Conservation (phyloP, 2,888 invertebrate species). For the Papilio protenor region DNA sequence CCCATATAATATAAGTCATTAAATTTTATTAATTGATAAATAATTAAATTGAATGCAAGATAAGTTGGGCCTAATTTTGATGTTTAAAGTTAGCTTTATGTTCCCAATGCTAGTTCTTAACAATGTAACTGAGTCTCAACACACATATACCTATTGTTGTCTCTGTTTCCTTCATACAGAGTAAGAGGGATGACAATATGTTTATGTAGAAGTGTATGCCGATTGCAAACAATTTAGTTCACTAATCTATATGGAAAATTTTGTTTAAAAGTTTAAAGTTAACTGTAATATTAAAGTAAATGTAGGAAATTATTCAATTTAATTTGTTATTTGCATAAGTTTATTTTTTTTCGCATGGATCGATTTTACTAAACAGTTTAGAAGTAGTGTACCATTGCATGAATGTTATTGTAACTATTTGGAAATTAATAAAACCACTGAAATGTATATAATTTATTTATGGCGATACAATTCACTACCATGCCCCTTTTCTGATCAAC, state of each 20-base stretch:
- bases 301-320: conserved; percentile 44
- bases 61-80: neutral
- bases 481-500: no score
- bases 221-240: no score
- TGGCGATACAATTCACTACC: conserved; percentile 12
- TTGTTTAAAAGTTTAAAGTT: neutral
- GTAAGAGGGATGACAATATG: no score
- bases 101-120: neutral
- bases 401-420: conserved; percentile 83
- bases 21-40: conserved; percentile 53
- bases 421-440: conserved; percentile 79
- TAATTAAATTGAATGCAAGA: conserved; percentile 45
- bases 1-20: conserved; percentile 54
- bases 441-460: conserved; percentile 59
- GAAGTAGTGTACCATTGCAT: conserved; percentile 82
- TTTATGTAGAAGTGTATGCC: no score
- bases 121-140: no score
- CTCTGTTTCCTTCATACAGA: no score
- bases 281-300: conserved; percentile 43
- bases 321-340: conserved; percentile 42
- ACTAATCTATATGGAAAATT: neutral
- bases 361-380: conserved; percentile 78
- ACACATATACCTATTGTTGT: no score
- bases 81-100: neutral
- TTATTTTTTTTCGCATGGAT: conserved; percentile 73